A percentile compares a stretch with the other conserved stretches of the same genome.
Evolutionary conservation across 1,140 invertebrate genomes (phyloP).

Genomic region (Trichonephila inaurata): DNA sequence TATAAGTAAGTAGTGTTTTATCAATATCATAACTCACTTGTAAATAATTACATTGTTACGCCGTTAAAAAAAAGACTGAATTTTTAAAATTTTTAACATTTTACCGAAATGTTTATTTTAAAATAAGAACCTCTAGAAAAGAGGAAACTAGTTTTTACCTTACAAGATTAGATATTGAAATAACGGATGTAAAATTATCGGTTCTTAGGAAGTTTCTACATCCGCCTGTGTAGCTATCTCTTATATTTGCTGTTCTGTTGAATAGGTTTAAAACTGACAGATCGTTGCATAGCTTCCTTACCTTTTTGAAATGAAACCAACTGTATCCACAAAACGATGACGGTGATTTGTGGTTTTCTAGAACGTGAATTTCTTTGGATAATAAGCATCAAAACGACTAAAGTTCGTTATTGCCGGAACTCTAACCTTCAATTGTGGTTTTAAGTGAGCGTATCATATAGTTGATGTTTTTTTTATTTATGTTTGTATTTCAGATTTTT

Average conservation of each 20-base stretch:
- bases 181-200: neutral
- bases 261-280: no score
- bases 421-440: neutral
- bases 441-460: neutral
- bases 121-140: no score
- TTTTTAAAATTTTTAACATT: no score
- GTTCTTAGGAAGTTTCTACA: neutral
- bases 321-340: neutral
- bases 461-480: neutral
- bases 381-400: neutral
- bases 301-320: neutral
- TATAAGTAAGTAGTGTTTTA: no score
- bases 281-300: neutral
- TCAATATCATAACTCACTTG: no score
- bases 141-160: no score
- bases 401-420: neutral
- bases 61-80: no score
- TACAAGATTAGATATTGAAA: neutral
- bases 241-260: neutral
- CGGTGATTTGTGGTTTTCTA: neutral
- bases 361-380: neutral
- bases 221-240: neutral
- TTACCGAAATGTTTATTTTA: no score
- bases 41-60: no score
- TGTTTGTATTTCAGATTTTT: neutral